Percentiles rank a stretch among this genome's conserved stretches.
Evolutionary conservation across 2,888 invertebrate species (phyloP).

Genomic region (Hedya salicella): DNA sequence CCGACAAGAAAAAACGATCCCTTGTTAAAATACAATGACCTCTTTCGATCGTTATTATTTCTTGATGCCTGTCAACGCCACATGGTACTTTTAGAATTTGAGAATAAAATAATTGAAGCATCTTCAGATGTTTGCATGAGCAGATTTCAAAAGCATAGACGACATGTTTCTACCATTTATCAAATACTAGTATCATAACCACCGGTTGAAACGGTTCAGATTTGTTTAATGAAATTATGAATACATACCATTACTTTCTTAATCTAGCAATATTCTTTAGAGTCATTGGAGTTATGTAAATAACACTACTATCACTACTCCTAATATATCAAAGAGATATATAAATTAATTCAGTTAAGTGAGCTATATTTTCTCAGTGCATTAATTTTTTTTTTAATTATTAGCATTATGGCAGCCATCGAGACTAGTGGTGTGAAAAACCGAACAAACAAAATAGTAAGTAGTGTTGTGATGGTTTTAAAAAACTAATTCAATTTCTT

Average conservation of each 20-base stretch:
- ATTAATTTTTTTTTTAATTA: constrained; percentile 55
- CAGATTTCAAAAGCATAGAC: constrained; percentile 7
- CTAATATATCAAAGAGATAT: constrained; percentile 57
- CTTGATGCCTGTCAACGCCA: constrained; percentile 67
- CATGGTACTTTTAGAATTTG: constrained; percentile 55
- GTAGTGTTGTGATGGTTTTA: background rate
- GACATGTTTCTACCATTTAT: constrained; percentile 20
- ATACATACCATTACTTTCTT: constrained; percentile 70
- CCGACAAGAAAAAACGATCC: constrained; percentile 50
- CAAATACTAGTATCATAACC: constrained; percentile 55
- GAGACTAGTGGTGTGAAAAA: constrained; percentile 31
- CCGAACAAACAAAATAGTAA: constrained; percentile 24
- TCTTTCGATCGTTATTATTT: constrained; percentile 67
- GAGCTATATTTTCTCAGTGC: constrained; percentile 59
- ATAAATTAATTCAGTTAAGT: constrained; percentile 52
- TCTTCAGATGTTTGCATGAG: constrained; percentile 10
- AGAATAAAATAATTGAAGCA: constrained; percentile 10
- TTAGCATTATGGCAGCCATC: constrained; percentile 41
- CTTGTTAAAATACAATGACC: constrained; percentile 61
- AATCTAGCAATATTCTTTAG: constrained; percentile 49
- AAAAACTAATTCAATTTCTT: background rate
- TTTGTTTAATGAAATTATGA: constrained; percentile 45
- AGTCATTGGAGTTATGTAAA: constrained; percentile 50
- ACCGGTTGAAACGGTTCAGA: constrained; percentile 60
- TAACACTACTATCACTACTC: constrained; percentile 47